phyloP scores from a whole-genome alignment of 2,888 invertebrate species.

The Ornithoptera priamus region DNA sequence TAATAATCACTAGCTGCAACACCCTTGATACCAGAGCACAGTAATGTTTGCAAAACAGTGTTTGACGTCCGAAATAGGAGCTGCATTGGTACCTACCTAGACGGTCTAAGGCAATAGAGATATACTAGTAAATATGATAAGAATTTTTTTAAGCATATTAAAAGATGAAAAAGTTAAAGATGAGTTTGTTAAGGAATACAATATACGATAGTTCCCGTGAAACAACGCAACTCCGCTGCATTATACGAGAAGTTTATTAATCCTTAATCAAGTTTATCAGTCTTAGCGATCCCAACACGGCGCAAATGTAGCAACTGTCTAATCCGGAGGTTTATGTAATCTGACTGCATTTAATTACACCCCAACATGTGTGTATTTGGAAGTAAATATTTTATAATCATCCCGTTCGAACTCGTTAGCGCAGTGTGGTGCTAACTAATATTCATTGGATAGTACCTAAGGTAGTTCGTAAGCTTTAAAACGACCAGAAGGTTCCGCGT shows the following conservation, averaged over 20 bases:
- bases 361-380: constrained; percentile 12
- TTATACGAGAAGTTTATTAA: constrained; percentile 12
- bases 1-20: too few species aligned
- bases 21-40: too few species aligned
- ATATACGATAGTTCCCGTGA: neutral
- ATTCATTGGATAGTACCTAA: neutral
- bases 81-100: too few species aligned
- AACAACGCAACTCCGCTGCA: neutral
- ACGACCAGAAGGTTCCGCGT: too few species aligned
- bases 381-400: constrained; percentile 30
- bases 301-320: constrained; percentile 10
- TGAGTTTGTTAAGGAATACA: too few species aligned
- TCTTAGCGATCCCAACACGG: neutral
- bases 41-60: too few species aligned
- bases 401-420: constrained; percentile 24
- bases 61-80: too few species aligned
- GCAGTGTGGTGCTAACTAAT: constrained; percentile 25
- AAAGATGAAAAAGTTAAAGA: too few species aligned
- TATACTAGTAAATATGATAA: too few species aligned
- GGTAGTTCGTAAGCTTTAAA: too few species aligned
- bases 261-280: constrained; percentile 18
- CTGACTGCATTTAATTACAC: constrained; percentile 22
- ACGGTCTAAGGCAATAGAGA: too few species aligned
- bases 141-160: too few species aligned
- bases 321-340: constrained; percentile 9